Evolutionary conservation across 30 jellyfish, hydroid and myxozoan species (phyloP).

Genomic region (Sanderia malayensis): DNA sequence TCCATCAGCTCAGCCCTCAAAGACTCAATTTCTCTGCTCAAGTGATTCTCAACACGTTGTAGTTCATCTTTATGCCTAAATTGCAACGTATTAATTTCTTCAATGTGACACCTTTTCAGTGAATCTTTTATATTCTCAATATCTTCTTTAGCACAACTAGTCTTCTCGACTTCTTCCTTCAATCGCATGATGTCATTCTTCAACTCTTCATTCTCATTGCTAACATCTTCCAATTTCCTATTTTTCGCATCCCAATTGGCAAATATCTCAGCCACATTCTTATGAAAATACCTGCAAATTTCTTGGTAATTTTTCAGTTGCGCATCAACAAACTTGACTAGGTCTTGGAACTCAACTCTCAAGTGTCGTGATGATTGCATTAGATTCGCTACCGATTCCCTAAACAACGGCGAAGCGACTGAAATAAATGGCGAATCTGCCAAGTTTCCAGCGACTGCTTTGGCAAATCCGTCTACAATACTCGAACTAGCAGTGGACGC

Average conservation of each 20-base stretch:
- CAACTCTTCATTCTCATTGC: neutral
- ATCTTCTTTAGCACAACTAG: neutral
- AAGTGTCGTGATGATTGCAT: neutral
- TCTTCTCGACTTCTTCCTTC: constrained; percentile 9
- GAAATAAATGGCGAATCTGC: constrained; percentile 11
- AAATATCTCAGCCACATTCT: neutral
- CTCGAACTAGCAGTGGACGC: neutral
- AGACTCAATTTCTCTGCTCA: neutral
- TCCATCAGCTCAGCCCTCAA: neutral
- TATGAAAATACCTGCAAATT: neutral
- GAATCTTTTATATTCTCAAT: neutral
- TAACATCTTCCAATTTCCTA: neutral
- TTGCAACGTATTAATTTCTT: constrained; percentile 3
- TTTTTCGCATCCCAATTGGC: neutral
- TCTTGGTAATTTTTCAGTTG: neutral
- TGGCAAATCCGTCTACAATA: neutral
- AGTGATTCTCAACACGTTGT: neutral
- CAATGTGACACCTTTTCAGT: neutral
- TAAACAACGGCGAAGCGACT: neutral
- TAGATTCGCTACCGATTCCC: constrained; percentile 6
- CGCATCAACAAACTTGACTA: neutral
- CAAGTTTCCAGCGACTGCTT: neutral
- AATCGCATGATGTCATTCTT: neutral
- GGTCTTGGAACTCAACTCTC: neutral
- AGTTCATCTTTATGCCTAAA: neutral